These are phyloP conservation scores for Sinohyriopsis cumingii DNA, from an alignment of 2,888 invertebrate genomes.

Conservation along the genomic window DNA sequence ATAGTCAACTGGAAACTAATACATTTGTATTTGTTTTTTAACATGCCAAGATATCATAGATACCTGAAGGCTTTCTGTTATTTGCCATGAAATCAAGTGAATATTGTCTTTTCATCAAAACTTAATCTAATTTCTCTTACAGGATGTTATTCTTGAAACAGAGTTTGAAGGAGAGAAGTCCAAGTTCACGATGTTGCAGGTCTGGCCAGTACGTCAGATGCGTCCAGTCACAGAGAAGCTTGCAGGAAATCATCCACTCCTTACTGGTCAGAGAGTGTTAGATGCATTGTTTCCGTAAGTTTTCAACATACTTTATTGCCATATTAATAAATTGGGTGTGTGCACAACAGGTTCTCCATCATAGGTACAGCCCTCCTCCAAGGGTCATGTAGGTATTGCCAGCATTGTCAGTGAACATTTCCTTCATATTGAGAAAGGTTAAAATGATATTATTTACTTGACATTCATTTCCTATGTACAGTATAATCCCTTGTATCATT, in stretches of 20 bases:
- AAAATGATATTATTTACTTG: no score
- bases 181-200: slow-evolving; percentile 96
- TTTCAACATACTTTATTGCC: background rate
- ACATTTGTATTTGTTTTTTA: no score
- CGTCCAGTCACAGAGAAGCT: slow-evolving; percentile 97
- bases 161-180: slow-evolving; percentile 97
- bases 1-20: no score
- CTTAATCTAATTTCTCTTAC: slow-evolving; percentile 5
- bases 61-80: no score
- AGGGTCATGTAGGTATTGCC: background rate
- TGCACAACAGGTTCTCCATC: background rate
- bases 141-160: slow-evolving; percentile 97
- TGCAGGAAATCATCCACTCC: slow-evolving; percentile 97
- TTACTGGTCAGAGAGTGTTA: slow-evolving; percentile 97
- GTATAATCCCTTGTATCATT: no score
- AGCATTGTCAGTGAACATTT: background rate
- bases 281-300: slow-evolving; percentile 98
- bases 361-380: background rate
- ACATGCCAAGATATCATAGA: no score
- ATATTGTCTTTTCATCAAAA: background rate
- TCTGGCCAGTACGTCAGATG: slow-evolving; percentile 99
- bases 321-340: background rate
- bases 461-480: no score
- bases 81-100: background rate
- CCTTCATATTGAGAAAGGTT: no score